A percentile compares a stretch with the other conserved stretches of the same genome.
Evolutionary conservation across 2,113 vertebrate species (phyloP).

Genomic region (human (Homo sapiens)): GRCh38 chr15:99030001-99030500

Average conservation of each 20-base stretch:
- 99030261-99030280: conserved; percentile 75
- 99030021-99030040: background rate
- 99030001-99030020: background rate
- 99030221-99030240: conserved; percentile 77
- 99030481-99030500: background rate
- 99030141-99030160: conserved; percentile 63
- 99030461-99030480: conserved; percentile 3
- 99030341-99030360: conserved; percentile 84
- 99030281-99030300: conserved; percentile 78
- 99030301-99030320: conserved; percentile 73
- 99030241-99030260: conserved; percentile 81
- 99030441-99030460: conserved; percentile 81
- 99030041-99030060: background rate
- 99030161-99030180: conserved; percentile 85
- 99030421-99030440: conserved; percentile 82
- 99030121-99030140: background rate
- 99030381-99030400: conserved; percentile 86
- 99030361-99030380: conserved; percentile 84
- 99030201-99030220: conserved; percentile 76
- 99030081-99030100: background rate
- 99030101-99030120: conserved; percentile 69
- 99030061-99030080: conserved; percentile 33
- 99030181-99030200: conserved; percentile 81
- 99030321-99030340: conserved; percentile 83
- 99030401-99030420: conserved; percentile 84